These are phyloP conservation scores for Perodicticus potto DNA, from an alignment of 2,797 vertebrate species.

Conservation along the genomic window DNA sequence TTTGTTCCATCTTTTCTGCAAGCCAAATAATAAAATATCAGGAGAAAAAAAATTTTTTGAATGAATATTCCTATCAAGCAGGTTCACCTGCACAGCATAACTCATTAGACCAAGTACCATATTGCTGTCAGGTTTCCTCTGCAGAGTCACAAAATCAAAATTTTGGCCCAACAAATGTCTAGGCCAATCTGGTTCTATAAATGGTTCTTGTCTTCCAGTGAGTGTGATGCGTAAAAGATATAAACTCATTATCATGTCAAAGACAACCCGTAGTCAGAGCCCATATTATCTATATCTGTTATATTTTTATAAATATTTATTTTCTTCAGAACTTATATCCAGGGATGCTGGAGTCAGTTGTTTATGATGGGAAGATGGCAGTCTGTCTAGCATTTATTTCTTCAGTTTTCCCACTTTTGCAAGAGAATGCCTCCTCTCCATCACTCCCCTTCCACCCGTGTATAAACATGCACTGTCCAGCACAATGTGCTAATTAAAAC, in stretches of 20 bases:
- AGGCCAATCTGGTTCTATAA: neutral
- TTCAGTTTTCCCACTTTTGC: neutral
- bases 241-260: neutral
- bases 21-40: neutral
- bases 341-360: neutral
- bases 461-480: neutral
- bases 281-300: neutral
- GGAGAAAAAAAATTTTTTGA: neutral
- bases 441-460: neutral
- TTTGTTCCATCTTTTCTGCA: neutral
- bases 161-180: constrained; percentile 37
- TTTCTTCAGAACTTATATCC: neutral
- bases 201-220: neutral
- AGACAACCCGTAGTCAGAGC: neutral
- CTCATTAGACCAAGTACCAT: neutral
- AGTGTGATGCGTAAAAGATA: neutral
- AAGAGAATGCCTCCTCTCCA: neutral
- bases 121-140: neutral
- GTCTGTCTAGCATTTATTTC: neutral
- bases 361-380: neutral
- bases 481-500: neutral
- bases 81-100: neutral
- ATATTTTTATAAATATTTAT: neutral
- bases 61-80: neutral
- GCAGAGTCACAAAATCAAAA: neutral